Evolutionary conservation across 2,888 invertebrate genomes (phyloP), one percentile per base, ranked within the genome.

Genomic region (Pasiphila rectangulata): DNA sequence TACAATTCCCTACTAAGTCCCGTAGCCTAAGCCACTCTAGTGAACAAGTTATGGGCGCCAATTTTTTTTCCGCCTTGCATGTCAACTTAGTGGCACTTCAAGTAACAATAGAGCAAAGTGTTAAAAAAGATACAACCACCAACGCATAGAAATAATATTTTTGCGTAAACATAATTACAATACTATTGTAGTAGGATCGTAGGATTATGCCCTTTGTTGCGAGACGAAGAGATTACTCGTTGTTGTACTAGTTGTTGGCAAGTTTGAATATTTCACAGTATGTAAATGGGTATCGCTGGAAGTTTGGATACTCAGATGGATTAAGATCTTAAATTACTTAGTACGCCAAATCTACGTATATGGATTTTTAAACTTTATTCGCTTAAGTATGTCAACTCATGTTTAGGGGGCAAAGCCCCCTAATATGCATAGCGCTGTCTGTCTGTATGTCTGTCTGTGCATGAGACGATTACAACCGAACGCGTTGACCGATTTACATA

Each of bases 131-230:
- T 24, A 43, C 19, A 20, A 36, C 7, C 23, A 6, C 27, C 24
- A 5, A 27, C 23, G 34, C 27, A 24, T 25, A 25, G 6, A 38
- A 40, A 12, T 40, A 42, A 49, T 49, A 49, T 49, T 48, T 51
- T 57, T 56, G 51, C 51, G 46, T 50, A 57, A 57, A 57, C 51
- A 56, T 38, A 47, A 54, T 51, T 48, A 51, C 34, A 46, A 47
- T 46, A 35, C 47, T 27, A 46, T 53, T 55, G 54, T 54, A 32
- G 15, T 0, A 37, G 46, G 46, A 52, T 51, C 42, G 46, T 42
- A 46, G 51, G 50, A 46, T 46, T 51, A 54, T 12, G 9, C 20
- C 52, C 17, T 42, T 57, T 57, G 54, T 54, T 20, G 15, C 4
- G 25, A 48, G 43, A 54, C 57, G 54, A 57, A 42, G 29, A 46